Evolutionary conservation across 2,888 invertebrate species (phyloP).

Genomic region (Phalangium opilio): DNA sequence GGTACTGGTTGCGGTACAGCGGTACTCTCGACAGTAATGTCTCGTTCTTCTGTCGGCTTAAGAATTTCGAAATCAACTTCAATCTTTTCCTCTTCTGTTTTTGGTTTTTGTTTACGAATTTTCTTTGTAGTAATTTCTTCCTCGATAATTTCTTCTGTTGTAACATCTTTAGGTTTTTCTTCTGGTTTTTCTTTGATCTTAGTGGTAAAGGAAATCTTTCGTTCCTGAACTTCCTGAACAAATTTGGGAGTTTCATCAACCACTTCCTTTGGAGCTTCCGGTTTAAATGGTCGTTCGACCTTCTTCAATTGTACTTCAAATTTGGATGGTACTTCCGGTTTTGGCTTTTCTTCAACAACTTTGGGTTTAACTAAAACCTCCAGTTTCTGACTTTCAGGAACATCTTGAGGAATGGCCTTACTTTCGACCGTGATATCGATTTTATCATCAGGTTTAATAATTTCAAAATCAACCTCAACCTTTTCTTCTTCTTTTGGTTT

Average conservation of each 20-base stretch:
- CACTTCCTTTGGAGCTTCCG: background rate
- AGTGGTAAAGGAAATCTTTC: background rate
- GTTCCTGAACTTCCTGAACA: conserved; percentile 5
- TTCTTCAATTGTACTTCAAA: too few relatives aligned
- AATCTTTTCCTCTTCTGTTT: background rate
- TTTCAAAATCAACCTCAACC: background rate
- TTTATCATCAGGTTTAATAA: conserved; percentile 4
- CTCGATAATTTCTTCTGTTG: background rate
- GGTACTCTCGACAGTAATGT: background rate
- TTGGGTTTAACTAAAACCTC: background rate
- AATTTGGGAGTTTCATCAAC: background rate
- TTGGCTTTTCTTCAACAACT: background rate
- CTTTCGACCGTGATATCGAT: conserved; percentile 1
- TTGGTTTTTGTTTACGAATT: background rate
- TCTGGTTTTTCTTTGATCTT: conserved; percentile 3
- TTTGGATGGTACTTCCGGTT: background rate
- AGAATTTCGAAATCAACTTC: background rate
- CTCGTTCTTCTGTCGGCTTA: background rate
- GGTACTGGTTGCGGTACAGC: background rate
- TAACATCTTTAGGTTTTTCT: conserved; percentile 3
- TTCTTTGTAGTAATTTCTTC: background rate
- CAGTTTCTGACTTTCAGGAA: background rate
- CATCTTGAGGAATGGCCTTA: background rate
- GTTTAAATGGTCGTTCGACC: conserved; percentile 1
- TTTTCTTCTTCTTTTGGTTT: conserved; percentile 11